Evolutionary conservation across 2,888 invertebrate species (phyloP), one percentile per base, ranked within the genome.

Genomic region (Epinotia bilunana): DNA sequence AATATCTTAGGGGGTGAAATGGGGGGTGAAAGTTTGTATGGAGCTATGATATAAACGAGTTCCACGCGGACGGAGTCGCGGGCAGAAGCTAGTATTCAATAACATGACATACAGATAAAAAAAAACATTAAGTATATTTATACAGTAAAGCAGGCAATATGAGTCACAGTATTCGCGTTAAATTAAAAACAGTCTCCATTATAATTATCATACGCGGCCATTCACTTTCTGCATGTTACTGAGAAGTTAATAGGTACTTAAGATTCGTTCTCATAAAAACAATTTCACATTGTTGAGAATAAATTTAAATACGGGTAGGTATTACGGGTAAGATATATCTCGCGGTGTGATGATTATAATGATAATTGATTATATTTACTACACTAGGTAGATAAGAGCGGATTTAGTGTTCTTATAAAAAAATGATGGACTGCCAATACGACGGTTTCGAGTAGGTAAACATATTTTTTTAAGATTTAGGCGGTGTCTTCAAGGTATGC

Each of bases 221-320:
- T 68, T 73, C 68, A 43, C 68, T 68, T 68, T 73, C 68, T 53
- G 16, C 20, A 73, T 55, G 20, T 57, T 73, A 43, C 39, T 46
- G 68, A 73, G 68, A 61, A 62, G 55, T 67, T 72, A 64, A 57
- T 57, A n/a, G n/a, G n/a, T n/a, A 7, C 57, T 46, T 64, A 57
- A 20, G 16, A 62, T 62, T 73, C 39, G 18, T 65, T 33, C 49
- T 72, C 16, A 71, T 49, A n/a, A 49, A 61, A 61, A 70, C 33
- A 69, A 53, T 62, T 71, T 70, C 70, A 70, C 49, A 62, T 67
- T 64, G 64, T 64, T 46, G 12, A 46, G 62, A 60, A 11, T 39
- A 1, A 39, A 39, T 33, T 33, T 33, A 39, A 39, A 39, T 39
- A 39, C 39, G 39, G 39, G 39, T 9, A 39, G 39, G 39, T 9